These are phyloP conservation scores for Streptopelia turtur DNA, from an alignment of 2,797 vertebrate species.

Conservation along the genomic window DNA sequence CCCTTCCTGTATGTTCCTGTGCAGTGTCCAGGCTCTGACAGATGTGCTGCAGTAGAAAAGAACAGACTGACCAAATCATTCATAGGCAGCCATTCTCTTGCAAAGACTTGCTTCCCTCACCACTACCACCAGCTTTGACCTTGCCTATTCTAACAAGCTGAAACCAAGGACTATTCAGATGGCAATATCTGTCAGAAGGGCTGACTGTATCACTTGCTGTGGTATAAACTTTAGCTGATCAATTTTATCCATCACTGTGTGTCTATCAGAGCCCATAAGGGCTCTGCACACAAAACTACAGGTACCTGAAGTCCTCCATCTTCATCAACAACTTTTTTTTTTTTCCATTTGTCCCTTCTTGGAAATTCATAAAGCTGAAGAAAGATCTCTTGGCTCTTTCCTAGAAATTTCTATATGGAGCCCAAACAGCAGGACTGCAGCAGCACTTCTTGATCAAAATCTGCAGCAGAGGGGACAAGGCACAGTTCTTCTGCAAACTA, in stretches of 20 bases:
- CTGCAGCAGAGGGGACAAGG: background rate
- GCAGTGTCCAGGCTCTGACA: slow-evolving; percentile 14
- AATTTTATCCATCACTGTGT: background rate
- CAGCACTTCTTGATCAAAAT: background rate
- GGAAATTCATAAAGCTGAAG: background rate
- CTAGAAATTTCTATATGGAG: background rate
- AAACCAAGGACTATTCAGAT: background rate
- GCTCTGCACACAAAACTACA: background rate
- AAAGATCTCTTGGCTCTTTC: background rate
- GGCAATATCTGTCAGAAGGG: background rate
- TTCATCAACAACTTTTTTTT: background rate
- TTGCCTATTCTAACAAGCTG: background rate
- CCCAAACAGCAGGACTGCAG: background rate
- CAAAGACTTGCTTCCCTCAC: background rate
- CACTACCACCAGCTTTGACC: background rate
- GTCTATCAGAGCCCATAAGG: background rate
- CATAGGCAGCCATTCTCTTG: background rate
- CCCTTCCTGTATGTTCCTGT: slow-evolving; percentile 48
- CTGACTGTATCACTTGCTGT: background rate
- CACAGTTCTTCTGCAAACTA: background rate
- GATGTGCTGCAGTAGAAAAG: background rate
- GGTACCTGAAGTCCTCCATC: background rate
- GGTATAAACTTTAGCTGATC: background rate
- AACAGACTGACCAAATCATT: background rate
- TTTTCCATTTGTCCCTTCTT: background rate